Evolutionary conservation across 2,113 vertebrate species (phyloP).

Genomic region (Sceloporus tristichus): DNA sequence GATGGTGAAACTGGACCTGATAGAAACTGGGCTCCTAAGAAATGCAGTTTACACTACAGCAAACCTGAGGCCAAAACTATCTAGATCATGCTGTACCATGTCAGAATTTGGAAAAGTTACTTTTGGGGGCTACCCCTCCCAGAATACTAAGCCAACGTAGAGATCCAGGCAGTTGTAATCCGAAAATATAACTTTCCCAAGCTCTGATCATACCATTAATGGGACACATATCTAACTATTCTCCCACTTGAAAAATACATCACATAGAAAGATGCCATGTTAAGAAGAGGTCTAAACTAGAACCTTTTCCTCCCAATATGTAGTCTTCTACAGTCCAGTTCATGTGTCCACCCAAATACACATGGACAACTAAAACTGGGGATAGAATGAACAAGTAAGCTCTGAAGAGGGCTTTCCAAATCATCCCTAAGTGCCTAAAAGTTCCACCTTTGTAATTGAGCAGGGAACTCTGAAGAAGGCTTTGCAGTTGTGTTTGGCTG

Average conservation of each 20-base stretch:
- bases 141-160: too few species aligned
- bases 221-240: too few species aligned
- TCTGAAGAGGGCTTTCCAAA: neutral
- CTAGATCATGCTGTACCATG: neutral
- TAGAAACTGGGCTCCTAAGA: neutral
- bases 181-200: too few species aligned
- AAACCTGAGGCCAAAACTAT: neutral
- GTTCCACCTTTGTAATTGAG: neutral
- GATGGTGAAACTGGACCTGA: neutral
- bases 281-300: neutral
- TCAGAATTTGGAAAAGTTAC: too few species aligned
- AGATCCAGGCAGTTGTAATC: too few species aligned
- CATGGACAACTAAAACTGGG: too few species aligned
- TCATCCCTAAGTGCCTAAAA: neutral
- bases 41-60: too few species aligned
- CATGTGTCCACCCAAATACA: neutral
- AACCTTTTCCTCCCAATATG: neutral
- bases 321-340: neutral
- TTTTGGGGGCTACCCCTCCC: too few species aligned
- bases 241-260: too few species aligned
- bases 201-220: too few species aligned
- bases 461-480: neutral
- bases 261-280: neutral
- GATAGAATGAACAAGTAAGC: too few species aligned
- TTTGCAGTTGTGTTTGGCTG: too few species aligned